These are phyloP conservation scores for Choloepus didactylus DNA, from an alignment of 2,797 vertebrate species.

Conservation along the genomic window DNA sequence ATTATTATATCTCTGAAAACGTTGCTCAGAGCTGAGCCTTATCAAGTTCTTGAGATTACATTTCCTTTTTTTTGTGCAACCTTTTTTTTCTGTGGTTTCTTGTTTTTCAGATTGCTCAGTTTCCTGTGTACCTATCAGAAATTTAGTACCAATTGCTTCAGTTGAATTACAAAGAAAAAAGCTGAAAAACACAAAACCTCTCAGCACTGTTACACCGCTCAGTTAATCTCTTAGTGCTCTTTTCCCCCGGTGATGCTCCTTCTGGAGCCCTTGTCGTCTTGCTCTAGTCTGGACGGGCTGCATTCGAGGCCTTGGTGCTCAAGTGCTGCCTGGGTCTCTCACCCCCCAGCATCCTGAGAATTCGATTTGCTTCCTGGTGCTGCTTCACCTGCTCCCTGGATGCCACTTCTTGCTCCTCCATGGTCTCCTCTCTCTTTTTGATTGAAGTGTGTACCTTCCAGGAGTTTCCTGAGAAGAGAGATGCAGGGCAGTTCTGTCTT, in stretches of 20 bases:
- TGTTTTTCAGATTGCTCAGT: not conserved
- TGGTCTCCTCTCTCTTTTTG: not conserved
- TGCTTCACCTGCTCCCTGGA: not conserved
- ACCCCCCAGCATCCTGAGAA: rapidly evolving
- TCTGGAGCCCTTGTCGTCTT: not conserved
- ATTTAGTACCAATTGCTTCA: not conserved
- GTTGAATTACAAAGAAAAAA: not conserved
- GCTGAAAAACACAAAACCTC: too few species aligned
- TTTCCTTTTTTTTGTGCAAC: not conserved
- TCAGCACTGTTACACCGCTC: rapidly evolving
- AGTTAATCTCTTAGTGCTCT: rapidly evolving
- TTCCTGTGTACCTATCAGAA: not conserved
- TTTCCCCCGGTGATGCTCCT: not conserved
- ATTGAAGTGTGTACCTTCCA: not conserved
- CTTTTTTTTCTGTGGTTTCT: not conserved
- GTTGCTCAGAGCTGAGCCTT: not conserved
- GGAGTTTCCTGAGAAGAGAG: not conserved
- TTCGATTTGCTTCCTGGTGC: not conserved
- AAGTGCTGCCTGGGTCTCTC: not conserved
- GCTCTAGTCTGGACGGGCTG: rapidly evolving
- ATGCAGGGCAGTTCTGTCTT: not conserved
- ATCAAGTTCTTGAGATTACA: rapidly evolving
- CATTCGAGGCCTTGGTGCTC: not conserved
- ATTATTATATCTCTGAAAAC: not conserved
- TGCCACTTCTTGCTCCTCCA: not conserved